Conservation (phyloP, 35 echinoderm and acorn worm genomes). For the Nesometra sesokonis region DNA sequence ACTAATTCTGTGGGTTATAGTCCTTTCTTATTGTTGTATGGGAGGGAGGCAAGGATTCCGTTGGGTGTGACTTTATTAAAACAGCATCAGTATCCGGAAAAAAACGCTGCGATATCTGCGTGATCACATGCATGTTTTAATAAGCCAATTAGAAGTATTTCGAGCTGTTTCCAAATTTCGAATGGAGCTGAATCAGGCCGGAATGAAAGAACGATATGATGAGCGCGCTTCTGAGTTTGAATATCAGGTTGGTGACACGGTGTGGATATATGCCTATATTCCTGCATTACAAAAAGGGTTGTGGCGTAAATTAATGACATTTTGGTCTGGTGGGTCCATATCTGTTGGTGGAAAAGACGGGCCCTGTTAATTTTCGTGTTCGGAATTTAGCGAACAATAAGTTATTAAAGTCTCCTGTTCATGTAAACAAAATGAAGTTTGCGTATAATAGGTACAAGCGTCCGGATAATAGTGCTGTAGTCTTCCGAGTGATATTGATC, state of each 20-base stretch:
- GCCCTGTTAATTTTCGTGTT: too few species aligned
- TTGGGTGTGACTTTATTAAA: too few species aligned
- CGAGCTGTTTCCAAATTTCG: too few species aligned
- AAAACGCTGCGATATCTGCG: not conserved
- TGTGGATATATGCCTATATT: constrained; percentile 8
- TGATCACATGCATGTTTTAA: too few species aligned
- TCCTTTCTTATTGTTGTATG: too few species aligned
- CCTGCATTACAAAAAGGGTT: constrained; percentile 15
- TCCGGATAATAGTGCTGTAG: not conserved
- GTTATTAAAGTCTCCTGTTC: too few species aligned
- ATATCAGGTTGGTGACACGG: constrained; percentile 15
- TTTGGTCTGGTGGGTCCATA: constrained; percentile 18
- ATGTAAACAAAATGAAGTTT: too few species aligned
- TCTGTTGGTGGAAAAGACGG: constrained; percentile 1
- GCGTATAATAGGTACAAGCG: constrained; percentile 9
- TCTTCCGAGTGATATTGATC: not conserved
- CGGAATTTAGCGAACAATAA: too few species aligned
- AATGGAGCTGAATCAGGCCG: not conserved
- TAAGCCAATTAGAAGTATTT: too few species aligned
- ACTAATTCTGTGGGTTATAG: not conserved
- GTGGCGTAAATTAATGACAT: not conserved
- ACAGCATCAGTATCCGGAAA: too few species aligned
- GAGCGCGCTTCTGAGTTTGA: not conserved
- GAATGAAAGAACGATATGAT: not conserved
- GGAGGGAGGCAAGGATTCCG: too few species aligned